Percentiles rank a stretch among this genome's conserved stretches.
These are phyloP conservation scores for Pollicipes pollicipes DNA, from an alignment of 1,140 invertebrate species.

Conservation along the genomic window DNA sequence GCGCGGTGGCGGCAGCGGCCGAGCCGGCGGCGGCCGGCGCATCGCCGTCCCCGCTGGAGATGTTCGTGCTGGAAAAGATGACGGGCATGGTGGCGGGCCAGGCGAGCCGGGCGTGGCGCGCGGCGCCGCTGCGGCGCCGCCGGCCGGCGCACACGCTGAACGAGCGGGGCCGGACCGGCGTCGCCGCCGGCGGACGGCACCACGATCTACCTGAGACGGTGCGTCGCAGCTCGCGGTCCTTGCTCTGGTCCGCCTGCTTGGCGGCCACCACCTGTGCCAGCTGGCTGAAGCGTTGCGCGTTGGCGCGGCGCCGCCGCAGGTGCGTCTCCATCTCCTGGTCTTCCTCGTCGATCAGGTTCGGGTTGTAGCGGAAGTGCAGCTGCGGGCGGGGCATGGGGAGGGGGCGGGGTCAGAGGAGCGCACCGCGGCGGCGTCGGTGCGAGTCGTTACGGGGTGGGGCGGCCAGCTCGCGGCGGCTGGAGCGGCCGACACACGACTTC, in stretches of 20 bases:
- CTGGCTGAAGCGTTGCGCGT: conserved; percentile 23
- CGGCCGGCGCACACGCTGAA: conserved; percentile 5
- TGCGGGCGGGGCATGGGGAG: conserved; percentile 16
- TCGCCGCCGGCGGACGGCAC: conserved; percentile 15
- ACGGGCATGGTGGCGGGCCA: no score
- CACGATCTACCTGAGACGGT: no score
- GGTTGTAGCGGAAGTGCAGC: conserved; percentile 28
- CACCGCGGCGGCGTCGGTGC: no score
- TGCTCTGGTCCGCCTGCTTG: no score
- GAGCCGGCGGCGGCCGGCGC: no score
- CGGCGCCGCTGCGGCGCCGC: neutral
- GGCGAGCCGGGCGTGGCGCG: conserved; percentile 9
- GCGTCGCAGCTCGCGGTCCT: no score
- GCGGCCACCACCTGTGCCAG: conserved; percentile 12
- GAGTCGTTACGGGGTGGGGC: no score
- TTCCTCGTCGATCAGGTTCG: conserved; percentile 27
- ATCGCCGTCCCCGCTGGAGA: no score
- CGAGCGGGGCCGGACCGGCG: conserved; percentile 15
- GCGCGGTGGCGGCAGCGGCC: no score
- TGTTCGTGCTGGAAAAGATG: no score
- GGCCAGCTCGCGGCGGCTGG: no score
- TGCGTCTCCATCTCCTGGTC: conserved; percentile 24
- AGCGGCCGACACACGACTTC: no score
- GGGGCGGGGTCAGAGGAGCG: neutral
- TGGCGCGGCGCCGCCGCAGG: conserved; percentile 21